These are phyloP conservation scores for Coleophora flavipennella DNA, from an alignment of 2,888 invertebrate genomes.

Conservation along the genomic window DNA sequence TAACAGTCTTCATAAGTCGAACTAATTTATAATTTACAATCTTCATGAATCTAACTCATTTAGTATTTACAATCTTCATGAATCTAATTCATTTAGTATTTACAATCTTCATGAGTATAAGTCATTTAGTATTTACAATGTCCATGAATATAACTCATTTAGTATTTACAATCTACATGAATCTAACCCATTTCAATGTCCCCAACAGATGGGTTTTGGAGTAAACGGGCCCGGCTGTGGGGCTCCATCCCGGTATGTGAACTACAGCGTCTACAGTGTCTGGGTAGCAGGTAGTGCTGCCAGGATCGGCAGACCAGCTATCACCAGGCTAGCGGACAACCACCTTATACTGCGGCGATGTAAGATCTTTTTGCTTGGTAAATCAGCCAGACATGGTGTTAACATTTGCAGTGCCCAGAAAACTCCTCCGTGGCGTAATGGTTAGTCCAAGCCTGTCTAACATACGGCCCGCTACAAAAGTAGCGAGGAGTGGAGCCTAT, in stretches of 20 bases:
- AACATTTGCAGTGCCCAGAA: not conserved
- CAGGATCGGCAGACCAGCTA: slow-evolving; percentile 31
- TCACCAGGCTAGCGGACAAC: slow-evolving; percentile 26
- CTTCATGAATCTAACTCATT: no score
- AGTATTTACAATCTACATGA: not conserved
- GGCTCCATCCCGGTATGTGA: slow-evolving; percentile 37
- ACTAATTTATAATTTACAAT: no score
- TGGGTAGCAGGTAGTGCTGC: slow-evolving; percentile 29
- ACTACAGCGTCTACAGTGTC: slow-evolving; percentile 31
- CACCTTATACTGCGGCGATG: slow-evolving; percentile 32
- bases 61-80: no score
- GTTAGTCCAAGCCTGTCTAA: no score
- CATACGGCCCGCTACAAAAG: no score
- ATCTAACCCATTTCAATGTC: not conserved
- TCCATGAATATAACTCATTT: no score
- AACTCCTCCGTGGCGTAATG: not conserved
- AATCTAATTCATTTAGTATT: no score
- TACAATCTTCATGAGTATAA: no score
- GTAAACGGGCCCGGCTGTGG: slow-evolving; percentile 40
- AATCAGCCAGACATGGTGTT: not conserved
- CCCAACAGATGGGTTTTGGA: slow-evolving; percentile 37
- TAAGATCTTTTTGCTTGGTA: slow-evolving; percentile 12
- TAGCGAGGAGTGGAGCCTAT: no score
- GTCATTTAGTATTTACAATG: no score
- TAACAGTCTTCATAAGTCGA: no score